These are phyloP conservation scores for Phymorhynchus buccinoides DNA, from an alignment of 1,140 invertebrate genomes.

Conservation along the genomic window DNA sequence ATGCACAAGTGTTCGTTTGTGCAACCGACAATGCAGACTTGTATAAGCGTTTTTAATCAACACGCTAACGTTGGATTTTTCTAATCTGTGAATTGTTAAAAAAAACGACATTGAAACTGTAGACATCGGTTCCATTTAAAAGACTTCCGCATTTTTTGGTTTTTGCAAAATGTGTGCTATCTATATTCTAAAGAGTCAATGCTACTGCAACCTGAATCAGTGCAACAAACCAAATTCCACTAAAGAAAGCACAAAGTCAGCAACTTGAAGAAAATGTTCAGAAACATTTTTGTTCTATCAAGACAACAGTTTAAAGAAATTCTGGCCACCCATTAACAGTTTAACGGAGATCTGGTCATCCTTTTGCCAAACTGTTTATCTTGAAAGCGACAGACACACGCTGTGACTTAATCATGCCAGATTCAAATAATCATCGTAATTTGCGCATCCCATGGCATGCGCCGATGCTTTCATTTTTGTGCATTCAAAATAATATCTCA, in stretches of 20 bases:
- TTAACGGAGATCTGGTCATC: too few species aligned
- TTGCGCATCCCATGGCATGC: neutral
- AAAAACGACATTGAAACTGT: neutral
- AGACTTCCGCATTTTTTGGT: too few species aligned
- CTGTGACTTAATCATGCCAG: neutral
- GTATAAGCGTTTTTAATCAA: neutral
- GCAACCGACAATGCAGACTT: too few species aligned
- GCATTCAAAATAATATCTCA: too few species aligned
- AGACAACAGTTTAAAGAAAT: too few species aligned
- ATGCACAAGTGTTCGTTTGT: too few species aligned
- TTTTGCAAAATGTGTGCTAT: constrained; percentile 15
- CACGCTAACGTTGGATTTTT: neutral
- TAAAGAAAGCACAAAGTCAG: neutral
- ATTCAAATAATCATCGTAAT: neutral
- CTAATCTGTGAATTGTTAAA: neutral
- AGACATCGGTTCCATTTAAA: neutral
- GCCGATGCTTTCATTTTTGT: neutral
- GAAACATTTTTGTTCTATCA: too few species aligned
- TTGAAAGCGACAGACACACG: neutral
- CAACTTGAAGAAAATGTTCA: neutral
- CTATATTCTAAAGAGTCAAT: constrained; percentile 8
- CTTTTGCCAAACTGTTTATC: too few species aligned
- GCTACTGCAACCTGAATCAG: neutral
- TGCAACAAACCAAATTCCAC: neutral
- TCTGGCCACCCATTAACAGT: too few species aligned